Base-by-base conservation (phyloP, 2,797 vertebrate species). In the Cirrhinus molitorella region DNA sequence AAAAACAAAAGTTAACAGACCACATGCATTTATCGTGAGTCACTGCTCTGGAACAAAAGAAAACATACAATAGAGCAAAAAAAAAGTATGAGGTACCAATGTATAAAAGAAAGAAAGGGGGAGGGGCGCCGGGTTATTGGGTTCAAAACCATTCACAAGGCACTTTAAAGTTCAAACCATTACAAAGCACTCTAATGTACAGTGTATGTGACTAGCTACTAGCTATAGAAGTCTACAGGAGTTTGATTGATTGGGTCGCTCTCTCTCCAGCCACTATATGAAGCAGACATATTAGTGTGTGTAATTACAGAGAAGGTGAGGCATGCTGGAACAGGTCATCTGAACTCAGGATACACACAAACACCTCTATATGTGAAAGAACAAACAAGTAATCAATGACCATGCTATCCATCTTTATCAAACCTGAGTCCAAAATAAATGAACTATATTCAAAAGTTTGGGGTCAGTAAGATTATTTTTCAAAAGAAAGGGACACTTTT, bases 21-120 rank as follows among this genome's bases (percentile, higher is more conserved):
- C 71, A 68, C 51, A 61, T 57, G 63, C 40, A 85, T 66, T 37
- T 80, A 80, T 80, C 51, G 49, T 80, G 51, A 80, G 51, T 81
- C 63, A 80, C 63, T 68, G 65, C 40, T 49, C 61, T 43, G 63
- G 73, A 80, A 80, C 63, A 75, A 75, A 80, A 68, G 34, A 57
- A 75, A 59, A 77, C 23, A 59, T n/a, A 47, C 40, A 43, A 47
- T 10, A 34, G 34, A 59, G 19, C 5, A 17, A 23, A 45, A 40
- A 40, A 37, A 49, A 45, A 57, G 21, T 10, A 37, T 3, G 5
- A 43, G 34, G 10, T 34, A 70, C 21, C 49, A 37, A 80, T 19
- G 17, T 57, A 59, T 71, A 57, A 28, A 70, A 71, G 51, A 31
- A 68, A 68, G 16, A 49, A n/a, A n/a, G 19, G 14, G 17, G 43